These are phyloP conservation scores for Enteromius thamalakanensis DNA, from an alignment of 2,797 vertebrate species.

Conservation along the genomic window DNA sequence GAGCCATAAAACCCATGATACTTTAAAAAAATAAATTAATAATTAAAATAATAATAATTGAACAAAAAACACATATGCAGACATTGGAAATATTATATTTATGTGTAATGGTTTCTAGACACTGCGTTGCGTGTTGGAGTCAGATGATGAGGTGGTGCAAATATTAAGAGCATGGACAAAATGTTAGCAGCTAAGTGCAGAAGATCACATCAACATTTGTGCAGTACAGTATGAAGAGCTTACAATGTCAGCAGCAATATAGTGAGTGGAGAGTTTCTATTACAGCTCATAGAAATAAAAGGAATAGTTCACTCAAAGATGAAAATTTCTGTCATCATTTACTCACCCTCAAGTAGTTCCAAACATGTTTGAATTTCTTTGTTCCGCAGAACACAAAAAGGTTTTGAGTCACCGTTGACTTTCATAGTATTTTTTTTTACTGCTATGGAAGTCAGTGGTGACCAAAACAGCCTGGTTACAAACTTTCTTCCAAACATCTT, in stretches of 20 bases:
- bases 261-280: neutral
- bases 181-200: conserved; percentile 1
- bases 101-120: neutral
- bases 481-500: too few species aligned
- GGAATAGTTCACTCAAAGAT: too few species aligned
- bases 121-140: neutral
- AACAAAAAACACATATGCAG: neutral
- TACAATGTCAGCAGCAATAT: neutral
- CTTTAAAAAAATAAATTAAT: neutral
- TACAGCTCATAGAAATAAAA: neutral
- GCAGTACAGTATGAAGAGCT: neutral
- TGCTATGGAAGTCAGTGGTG: too few species aligned
- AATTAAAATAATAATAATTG: too few species aligned
- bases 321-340: too few species aligned
- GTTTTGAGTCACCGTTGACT: too few species aligned
- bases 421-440: too few species aligned
- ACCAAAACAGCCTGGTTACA: too few species aligned
- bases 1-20: neutral
- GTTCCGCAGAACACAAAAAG: too few species aligned
- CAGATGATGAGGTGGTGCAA: neutral
- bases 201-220: too few species aligned
- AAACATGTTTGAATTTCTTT: too few species aligned
- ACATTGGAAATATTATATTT: neutral
- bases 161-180: neutral
- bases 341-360: too few species aligned